Evolutionary conservation across 2,888 invertebrate species (phyloP).

Genomic region (Liodrosophila aerea): DNA sequence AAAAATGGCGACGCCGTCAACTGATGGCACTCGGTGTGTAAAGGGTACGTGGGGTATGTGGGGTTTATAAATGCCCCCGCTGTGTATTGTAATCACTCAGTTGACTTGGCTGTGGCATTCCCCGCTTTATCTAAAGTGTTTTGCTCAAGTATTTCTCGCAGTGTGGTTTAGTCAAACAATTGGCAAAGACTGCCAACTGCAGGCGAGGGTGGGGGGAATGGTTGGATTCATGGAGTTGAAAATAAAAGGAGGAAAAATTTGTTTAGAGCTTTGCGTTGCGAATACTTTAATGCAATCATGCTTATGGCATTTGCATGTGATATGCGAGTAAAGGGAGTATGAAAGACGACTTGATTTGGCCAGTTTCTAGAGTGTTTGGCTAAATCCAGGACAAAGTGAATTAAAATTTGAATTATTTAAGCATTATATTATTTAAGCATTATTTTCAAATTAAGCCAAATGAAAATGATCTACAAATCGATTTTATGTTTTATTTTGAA

Average conservation of each 20-base stretch:
- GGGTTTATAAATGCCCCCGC: constrained; percentile 45
- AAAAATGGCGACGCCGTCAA: constrained; percentile 40
- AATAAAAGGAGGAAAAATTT: too few relatives aligned
- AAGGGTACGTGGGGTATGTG: too few relatives aligned
- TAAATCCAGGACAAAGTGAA: too few relatives aligned
- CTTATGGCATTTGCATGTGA: constrained; percentile 1
- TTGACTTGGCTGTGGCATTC: constrained; percentile 30
- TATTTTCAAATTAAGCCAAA: background rate
- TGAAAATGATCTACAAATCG: too few relatives aligned
- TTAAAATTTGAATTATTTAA: background rate
- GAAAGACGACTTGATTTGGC: too few relatives aligned
- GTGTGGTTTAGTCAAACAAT: constrained; percentile 1
- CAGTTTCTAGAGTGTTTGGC: too few relatives aligned
- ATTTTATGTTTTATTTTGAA: too few relatives aligned
- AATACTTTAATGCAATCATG: constrained; percentile 11
- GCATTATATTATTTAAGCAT: too few relatives aligned
- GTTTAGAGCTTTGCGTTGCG: background rate
- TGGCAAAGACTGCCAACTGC: background rate
- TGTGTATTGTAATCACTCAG: constrained; percentile 64
- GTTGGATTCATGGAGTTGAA: background rate
- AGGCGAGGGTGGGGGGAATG: background rate
- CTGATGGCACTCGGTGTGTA: constrained; percentile 2
- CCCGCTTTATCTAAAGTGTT: constrained; percentile 43
- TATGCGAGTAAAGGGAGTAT: background rate
- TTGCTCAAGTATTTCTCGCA: constrained; percentile 25